Conservation (phyloP, 2,888 invertebrate species). For the Trichogramma evanescens region DNA sequence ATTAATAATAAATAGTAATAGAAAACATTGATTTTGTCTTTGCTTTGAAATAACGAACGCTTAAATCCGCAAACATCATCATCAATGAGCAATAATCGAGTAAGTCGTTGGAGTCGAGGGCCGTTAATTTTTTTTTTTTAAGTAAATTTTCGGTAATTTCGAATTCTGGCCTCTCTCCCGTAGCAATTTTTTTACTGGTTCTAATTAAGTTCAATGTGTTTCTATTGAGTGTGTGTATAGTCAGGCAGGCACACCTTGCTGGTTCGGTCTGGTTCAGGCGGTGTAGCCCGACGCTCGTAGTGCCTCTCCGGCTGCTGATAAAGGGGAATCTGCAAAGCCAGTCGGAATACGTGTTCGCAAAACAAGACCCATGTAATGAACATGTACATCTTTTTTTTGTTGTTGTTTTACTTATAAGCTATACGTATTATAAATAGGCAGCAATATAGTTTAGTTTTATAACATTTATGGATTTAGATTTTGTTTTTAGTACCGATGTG, state of each 20-base stretch:
- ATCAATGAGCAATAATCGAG: constrained; percentile 19
- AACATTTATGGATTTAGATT: too few species aligned
- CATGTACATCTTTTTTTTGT: constrained; percentile 6
- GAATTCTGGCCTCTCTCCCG: constrained; percentile 6
- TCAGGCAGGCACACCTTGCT: constrained; percentile 44
- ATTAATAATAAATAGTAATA: constrained; percentile 24
- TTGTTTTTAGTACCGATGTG: too few species aligned
- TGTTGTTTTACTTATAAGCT: constrained; percentile 14
- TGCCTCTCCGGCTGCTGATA: constrained; percentile 57
- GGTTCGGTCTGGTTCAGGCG: constrained; percentile 49
- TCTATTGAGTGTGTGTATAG: constrained; percentile 18
- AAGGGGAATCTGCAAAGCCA: constrained; percentile 56
- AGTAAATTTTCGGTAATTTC: too few species aligned
- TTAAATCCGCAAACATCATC: constrained; percentile 41
- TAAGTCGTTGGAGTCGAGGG: too few species aligned
- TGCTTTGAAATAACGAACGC: constrained; percentile 45
- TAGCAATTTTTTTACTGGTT: too few species aligned
- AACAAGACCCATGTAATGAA: constrained; percentile 31
- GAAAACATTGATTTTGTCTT: constrained; percentile 35
- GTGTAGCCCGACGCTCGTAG: constrained; percentile 48
- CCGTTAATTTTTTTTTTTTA: too few species aligned
- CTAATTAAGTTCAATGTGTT: too few species aligned
- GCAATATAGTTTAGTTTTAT: too few species aligned
- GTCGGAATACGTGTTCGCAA: constrained; percentile 45
- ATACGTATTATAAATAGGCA: too few species aligned